Base-by-base conservation (phyloP, 2,888 invertebrate genomes). In the Metalampra italica region DNA sequence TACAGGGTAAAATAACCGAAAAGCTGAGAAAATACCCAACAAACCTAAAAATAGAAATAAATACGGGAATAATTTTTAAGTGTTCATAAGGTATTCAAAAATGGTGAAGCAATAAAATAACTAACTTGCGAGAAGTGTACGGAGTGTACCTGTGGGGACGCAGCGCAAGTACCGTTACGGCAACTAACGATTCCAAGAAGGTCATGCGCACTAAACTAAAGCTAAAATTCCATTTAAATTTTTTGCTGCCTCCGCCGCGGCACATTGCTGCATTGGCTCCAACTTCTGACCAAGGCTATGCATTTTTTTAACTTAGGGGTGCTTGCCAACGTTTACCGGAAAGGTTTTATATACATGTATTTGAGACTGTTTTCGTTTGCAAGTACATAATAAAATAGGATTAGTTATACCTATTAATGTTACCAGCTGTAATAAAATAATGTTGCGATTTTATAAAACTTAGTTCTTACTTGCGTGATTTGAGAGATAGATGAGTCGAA, bases 161-260 rank as follows among this genome's bases (percentile, higher is more conserved):
- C 66, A 60, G 56, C 64, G 57, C 51, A 57, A 69, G 77, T 85
- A 82, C 88, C 86, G 88, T 88, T 88, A 87, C 71, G 74, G 72
- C 71, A 70, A 71, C 72, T 73, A 80, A 73, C 80, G 66, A 69
- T 89, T 89, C 88, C 75, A 55, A 84, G 88, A 88, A 88, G 88
- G 86, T 84, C 85, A 86, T 79, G 79, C 81, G 76, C 80, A 75
- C 65, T 75, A 73, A 78, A 73, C 65, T 77, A 60, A 71, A 71
- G 65, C 71, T 78, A 68, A 83, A 83, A 79, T 82, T 78, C 82
- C 75, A 78, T 74, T 81, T 77, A 68, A 59, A 69, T 79, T 83
- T 84, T 83, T 83, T 81, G 70, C 69, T 43, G 49, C 59, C 56
- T 53, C 66, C 62, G 65, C 61, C 59, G 52, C 60, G 63, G 49